phyloP scores from a whole-genome alignment of 2,113 vertebrate species.

The Apeltes quadracus region DNA sequence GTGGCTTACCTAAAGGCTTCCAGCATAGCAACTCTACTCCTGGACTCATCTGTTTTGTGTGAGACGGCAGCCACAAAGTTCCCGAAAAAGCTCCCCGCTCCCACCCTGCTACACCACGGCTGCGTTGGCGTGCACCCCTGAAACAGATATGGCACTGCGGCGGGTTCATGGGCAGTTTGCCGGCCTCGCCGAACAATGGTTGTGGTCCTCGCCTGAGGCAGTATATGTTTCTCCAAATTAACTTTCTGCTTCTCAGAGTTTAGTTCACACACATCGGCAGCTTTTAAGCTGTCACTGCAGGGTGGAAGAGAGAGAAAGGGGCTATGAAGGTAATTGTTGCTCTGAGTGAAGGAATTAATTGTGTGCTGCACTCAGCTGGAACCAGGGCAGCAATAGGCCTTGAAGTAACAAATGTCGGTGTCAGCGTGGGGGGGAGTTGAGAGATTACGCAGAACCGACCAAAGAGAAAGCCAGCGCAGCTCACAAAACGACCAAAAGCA shows the following conservation, averaged over 20 bases:
- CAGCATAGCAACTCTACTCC: constrained; percentile 67
- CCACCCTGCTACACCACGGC: constrained; percentile 49
- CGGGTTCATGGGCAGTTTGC: constrained; percentile 65
- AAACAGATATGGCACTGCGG: constrained; percentile 73
- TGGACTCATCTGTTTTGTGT: constrained; percentile 78
- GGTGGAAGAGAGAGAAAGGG: constrained; percentile 21
- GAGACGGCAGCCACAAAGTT: constrained; percentile 69
- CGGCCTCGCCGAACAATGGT: constrained; percentile 65
- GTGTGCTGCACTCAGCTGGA: constrained; percentile 50
- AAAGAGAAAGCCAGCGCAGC: constrained; percentile 35
- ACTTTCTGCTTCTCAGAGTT: constrained; percentile 58
- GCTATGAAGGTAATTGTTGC: constrained; percentile 46
- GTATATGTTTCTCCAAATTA: constrained; percentile 59
- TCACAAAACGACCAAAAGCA: constrained; percentile 48
- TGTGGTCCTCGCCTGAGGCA: constrained; percentile 48
- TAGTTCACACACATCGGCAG: constrained; percentile 49
- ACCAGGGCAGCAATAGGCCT: constrained; percentile 18
- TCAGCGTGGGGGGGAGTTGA: constrained; percentile 44
- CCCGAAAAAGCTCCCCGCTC: constrained; percentile 38
- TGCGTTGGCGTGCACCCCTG: constrained; percentile 50
- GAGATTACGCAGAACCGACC: constrained; percentile 30
- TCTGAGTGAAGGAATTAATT: constrained; percentile 53
- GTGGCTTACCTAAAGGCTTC: constrained; percentile 67
- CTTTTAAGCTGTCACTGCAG: constrained; percentile 54
- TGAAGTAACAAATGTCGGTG: constrained; percentile 50